These are phyloP conservation scores for Enteromius afrohamiltoni DNA, from an alignment of 2,797 vertebrate genomes.

Conservation along the genomic window DNA sequence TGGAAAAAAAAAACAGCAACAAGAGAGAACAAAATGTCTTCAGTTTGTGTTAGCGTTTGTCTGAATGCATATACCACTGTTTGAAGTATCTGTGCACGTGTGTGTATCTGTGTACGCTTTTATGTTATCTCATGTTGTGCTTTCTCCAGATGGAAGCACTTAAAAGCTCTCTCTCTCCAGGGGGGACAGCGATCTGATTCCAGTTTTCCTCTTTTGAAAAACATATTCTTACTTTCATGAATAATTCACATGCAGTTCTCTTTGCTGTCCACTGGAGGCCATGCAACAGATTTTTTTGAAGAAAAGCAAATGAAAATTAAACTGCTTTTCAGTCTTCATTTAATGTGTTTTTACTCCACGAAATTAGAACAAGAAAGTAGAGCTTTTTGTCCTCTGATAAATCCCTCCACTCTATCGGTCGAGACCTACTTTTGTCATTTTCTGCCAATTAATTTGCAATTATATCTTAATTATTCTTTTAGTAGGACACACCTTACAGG, in stretches of 20 bases:
- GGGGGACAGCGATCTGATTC: constrained; percentile 52
- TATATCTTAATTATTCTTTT: constrained; percentile 56
- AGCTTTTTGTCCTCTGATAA: constrained; percentile 36
- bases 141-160: constrained; percentile 47
- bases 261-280: constrained; percentile 45
- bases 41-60: constrained; percentile 5
- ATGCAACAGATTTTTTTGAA: constrained; percentile 3
- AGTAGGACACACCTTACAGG: constrained; percentile 62
- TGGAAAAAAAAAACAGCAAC: background rate
- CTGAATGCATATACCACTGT: background rate
- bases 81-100: constrained; percentile 1
- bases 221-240: constrained; percentile 51
- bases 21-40: constrained; percentile 32
- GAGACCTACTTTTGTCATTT: constrained; percentile 60
- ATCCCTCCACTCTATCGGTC: constrained; percentile 41
- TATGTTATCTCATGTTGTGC: constrained; percentile 13
- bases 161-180: constrained; percentile 55
- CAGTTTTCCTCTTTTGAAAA: constrained; percentile 47
- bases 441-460: constrained; percentile 52
- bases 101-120: background rate
- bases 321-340: background rate
- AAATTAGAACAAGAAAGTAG: constrained; percentile 39
- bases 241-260: constrained; percentile 55
- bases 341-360: background rate
- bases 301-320: background rate